Evolutionary conservation across 2,888 invertebrate genomes (phyloP).

Genomic region (Lycocerus yunnanus): DNA sequence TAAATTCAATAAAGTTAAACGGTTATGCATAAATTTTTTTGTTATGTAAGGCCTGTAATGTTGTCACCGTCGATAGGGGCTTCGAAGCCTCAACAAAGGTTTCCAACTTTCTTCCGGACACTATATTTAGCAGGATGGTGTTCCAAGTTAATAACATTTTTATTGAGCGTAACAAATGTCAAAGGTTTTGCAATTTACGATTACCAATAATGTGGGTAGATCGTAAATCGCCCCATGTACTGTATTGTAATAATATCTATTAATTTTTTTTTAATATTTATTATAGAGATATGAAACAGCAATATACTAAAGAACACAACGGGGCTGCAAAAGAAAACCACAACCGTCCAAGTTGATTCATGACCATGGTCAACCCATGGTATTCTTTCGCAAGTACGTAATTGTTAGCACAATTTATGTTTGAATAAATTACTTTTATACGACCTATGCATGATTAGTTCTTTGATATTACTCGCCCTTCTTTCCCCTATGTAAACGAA

Average conservation of each 20-base stretch:
- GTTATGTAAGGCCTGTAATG: no score
- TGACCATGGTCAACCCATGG: slow-evolving; percentile 9
- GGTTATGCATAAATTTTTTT: no score
- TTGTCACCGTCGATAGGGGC: not conserved
- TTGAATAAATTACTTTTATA: slow-evolving; percentile 26
- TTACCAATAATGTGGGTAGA: slow-evolving; percentile 19
- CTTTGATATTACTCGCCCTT: slow-evolving; percentile 4
- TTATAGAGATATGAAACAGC: not conserved
- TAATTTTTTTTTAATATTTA: not conserved
- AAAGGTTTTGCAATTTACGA: slow-evolving; percentile 15
- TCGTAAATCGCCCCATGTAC: slow-evolving; percentile 18
- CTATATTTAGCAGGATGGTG: not conserved
- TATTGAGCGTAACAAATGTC: not conserved
- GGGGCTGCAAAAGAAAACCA: slow-evolving; percentile 16
- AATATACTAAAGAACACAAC: slow-evolving; percentile 14
- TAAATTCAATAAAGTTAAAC: no score
- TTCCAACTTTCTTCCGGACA: no score
- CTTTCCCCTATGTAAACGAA: slow-evolving; percentile 8
- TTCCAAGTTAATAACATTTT: not conserved
- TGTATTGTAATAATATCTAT: slow-evolving; percentile 19
- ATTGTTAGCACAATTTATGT: slow-evolving; percentile 27
- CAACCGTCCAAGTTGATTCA: slow-evolving; percentile 22
- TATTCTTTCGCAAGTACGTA: slow-evolving; percentile 17
- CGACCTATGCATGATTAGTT: slow-evolving; percentile 12
- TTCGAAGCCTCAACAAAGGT: not conserved